Conservation (phyloP, 2,113 vertebrate genomes). For the Otus sunia region DNA sequence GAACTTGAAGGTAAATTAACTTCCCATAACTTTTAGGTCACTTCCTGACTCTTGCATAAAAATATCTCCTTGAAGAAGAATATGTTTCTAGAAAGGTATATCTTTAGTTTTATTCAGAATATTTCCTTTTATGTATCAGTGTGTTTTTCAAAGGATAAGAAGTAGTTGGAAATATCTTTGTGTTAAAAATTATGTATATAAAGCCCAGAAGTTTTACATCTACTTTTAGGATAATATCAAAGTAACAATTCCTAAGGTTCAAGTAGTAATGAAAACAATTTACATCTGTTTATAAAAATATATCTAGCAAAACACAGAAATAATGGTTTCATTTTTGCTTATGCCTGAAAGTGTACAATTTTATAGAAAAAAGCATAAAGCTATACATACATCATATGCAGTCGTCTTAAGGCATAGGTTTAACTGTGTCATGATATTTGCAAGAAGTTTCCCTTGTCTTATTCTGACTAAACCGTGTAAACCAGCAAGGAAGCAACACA, state of each 20-base stretch:
- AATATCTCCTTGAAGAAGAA: not conserved
- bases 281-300: not conserved
- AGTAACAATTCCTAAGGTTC: not conserved
- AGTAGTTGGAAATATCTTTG: not conserved
- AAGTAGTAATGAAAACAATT: not conserved
- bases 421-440: not conserved
- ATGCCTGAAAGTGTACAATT: not conserved
- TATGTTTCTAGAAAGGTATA: not conserved
- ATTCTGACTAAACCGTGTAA: not conserved
- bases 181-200: not conserved
- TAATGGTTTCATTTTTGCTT: not conserved
- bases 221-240: not conserved
- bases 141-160: not conserved
- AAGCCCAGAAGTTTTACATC: not conserved
- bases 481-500: not conserved
- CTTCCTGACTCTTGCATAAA: not conserved
- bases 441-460: not conserved
- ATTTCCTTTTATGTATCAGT: not conserved
- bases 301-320: not conserved
- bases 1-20: not conserved
- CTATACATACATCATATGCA: not conserved
- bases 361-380: not conserved
- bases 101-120: not conserved
- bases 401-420: not conserved
- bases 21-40: not conserved